These are phyloP conservation scores for Heliopora coerulea DNA, from an alignment of 92 coral and sea anemone species.

Conservation along the genomic window DNA sequence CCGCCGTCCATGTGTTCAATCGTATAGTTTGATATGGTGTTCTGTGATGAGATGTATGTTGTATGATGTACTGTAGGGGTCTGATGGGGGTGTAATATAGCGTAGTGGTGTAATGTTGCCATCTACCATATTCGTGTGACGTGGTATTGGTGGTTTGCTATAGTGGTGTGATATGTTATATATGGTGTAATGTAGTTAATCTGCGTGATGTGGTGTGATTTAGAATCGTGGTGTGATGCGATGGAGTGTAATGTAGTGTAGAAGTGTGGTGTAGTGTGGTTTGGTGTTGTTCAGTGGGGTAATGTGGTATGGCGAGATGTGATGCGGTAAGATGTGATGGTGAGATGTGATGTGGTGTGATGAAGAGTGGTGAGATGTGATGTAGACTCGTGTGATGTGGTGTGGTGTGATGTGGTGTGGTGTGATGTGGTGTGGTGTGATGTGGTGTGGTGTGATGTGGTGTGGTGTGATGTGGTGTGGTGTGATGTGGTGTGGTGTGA, in stretches of 20 bases:
- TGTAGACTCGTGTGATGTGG: slow-evolving; percentile 6
- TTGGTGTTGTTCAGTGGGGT: slow-evolving; percentile 8
- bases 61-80: background rate
- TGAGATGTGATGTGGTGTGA: slow-evolving; percentile 10
- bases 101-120: background rate
- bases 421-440: background rate
- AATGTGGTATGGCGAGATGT: slow-evolving; percentile 16
- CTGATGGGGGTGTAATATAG: background rate
- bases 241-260: slow-evolving; percentile 7
- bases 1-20: too few relatives aligned
- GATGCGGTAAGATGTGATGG: background rate
- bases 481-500: slow-evolving; percentile 13
- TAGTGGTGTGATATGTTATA: slow-evolving; percentile 12
- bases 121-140: background rate
- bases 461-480: background rate
- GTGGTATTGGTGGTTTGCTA: too few relatives aligned
- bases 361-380: slow-evolving; percentile 3
- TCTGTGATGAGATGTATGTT: too few relatives aligned
- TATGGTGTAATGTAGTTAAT: slow-evolving; percentile 10
- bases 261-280: slow-evolving; percentile 3
- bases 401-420: slow-evolving; percentile 1
- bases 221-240: slow-evolving; percentile 4
- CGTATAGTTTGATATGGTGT: too few relatives aligned
- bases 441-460: too few relatives aligned
- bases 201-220: slow-evolving; percentile 11